Percentiles rank a stretch among this genome's conserved stretches.
phyloP scores from a whole-genome alignment of 1,140 invertebrate species.

The Drosophila hydei region DNA sequence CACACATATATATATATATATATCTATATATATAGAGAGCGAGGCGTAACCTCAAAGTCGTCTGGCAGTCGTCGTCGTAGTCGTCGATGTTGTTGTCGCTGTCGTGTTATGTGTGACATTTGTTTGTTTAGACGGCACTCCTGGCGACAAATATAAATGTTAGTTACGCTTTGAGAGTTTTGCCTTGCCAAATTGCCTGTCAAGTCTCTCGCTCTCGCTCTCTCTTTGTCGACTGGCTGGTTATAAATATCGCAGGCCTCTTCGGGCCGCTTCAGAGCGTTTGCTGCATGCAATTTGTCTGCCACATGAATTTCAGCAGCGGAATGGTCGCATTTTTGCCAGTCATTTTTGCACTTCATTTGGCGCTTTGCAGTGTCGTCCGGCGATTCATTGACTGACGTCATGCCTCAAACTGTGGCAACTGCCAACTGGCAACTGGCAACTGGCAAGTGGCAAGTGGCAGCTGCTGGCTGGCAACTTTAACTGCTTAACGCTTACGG shows the following conservation, averaged over 20 bases:
- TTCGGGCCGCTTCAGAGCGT: constrained; percentile 2
- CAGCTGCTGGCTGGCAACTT: constrained; percentile 29
- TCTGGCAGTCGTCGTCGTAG: constrained; percentile 32
- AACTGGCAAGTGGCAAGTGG: constrained; percentile 19
- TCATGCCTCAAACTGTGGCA: constrained; percentile 43
- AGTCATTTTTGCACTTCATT: constrained; percentile 58
- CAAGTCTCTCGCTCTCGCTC: constrained; percentile 41
- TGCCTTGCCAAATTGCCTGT: constrained; percentile 66
- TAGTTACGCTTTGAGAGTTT: constrained; percentile 63
- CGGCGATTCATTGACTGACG: constrained; percentile 47
- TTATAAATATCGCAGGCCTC: constrained; percentile 54
- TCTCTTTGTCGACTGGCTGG: constrained; percentile 27
- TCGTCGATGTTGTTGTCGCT: constrained; percentile 22
- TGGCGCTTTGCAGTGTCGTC: constrained; percentile 41
- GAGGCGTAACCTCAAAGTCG: constrained; percentile 47
- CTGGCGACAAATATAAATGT: constrained; percentile 68
- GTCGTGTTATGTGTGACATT: constrained; percentile 66
- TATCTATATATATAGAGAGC: not conserved
- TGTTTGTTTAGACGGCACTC: constrained; percentile 65
- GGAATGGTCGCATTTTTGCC: constrained; percentile 43
- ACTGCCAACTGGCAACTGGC: constrained; percentile 21
- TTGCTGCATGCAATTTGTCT: constrained; percentile 55
- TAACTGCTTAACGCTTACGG: constrained; percentile 68
- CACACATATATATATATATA: constrained; percentile 1
- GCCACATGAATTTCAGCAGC: constrained; percentile 37